Evolutionary conservation across 2,888 invertebrate species (phyloP).

Genomic region (Oscheius sp.): DNA sequence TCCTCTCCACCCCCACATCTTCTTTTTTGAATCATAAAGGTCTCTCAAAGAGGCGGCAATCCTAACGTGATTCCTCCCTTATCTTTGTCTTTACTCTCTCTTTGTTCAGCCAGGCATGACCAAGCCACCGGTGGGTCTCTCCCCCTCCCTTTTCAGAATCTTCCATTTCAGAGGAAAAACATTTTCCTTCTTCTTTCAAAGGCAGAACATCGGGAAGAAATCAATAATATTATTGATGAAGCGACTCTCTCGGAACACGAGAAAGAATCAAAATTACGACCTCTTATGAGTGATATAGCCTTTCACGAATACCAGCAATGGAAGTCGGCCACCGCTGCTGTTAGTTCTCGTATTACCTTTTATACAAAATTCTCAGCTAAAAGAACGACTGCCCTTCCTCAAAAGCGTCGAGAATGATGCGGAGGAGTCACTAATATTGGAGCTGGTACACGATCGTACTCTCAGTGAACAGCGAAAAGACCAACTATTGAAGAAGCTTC

Average conservation of each 20-base stretch:
- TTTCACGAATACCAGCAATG: conserved; percentile 12
- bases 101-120: conserved; percentile 13
- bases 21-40: no score
- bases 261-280: not conserved
- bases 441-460: not conserved
- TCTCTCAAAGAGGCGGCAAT: no score
- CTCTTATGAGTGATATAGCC: conserved; percentile 5
- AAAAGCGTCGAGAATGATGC: not conserved
- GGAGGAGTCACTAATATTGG: conserved; percentile 9
- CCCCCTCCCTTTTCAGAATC: not conserved
- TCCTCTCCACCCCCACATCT: no score
- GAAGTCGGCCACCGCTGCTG: not conserved
- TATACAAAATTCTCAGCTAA: not conserved
- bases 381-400: conserved; percentile 10
- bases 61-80: conserved; percentile 6
- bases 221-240: conserved; percentile 3
- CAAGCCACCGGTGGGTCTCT: conserved; percentile 6
- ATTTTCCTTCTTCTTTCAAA: conserved; percentile 19
- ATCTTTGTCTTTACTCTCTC: conserved; percentile 10
- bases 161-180: conserved; percentile 1
- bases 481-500: not conserved
- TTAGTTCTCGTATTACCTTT: not conserved
- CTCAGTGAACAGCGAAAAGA: not conserved
- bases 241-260: not conserved
- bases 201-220: not conserved